Evolutionary conservation across 1,140 invertebrate species (phyloP).

Genomic region (Hetaerina americana): DNA sequence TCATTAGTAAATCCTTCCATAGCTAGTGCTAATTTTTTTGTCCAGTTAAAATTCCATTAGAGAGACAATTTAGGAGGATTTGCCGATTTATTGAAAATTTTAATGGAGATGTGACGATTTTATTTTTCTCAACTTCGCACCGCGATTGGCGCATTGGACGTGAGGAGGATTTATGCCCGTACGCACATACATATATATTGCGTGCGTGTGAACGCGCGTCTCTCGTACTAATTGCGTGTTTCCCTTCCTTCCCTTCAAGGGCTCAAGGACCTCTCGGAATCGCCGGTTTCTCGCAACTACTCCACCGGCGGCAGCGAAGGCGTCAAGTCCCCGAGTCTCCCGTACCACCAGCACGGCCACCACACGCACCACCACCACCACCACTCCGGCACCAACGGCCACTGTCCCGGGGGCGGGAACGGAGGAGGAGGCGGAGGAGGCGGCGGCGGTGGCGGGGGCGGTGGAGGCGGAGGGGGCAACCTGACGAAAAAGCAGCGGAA

Average conservation of each 20-base stretch:
- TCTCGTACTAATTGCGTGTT: too few species aligned
- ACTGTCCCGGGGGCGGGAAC: background rate
- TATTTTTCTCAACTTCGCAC: too few species aligned
- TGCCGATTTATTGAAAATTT: too few species aligned
- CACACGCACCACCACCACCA: background rate
- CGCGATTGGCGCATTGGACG: too few species aligned
- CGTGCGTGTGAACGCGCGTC: too few species aligned
- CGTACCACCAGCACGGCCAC: background rate
- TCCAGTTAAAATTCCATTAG: too few species aligned
- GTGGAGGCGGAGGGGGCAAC: constrained; percentile 28
- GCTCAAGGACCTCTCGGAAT: background rate
- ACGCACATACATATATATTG: too few species aligned
- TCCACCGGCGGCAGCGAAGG: background rate
- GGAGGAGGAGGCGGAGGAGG: constrained; percentile 28
- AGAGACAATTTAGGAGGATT: too few species aligned
- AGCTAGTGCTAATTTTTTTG: too few species aligned
- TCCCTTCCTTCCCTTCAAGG: background rate
- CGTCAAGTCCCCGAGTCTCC: background rate
- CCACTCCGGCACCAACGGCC: background rate
- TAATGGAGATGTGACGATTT: too few species aligned
- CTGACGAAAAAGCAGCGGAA: constrained; percentile 87
- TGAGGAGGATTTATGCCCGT: too few species aligned
- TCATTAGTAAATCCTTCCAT: too few species aligned
- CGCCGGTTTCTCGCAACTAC: background rate
- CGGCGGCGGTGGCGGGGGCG: constrained; percentile 23